phyloP scores from a whole-genome alignment of 1,140 invertebrate species.

The Ctenoplectra terminalis region DNA sequence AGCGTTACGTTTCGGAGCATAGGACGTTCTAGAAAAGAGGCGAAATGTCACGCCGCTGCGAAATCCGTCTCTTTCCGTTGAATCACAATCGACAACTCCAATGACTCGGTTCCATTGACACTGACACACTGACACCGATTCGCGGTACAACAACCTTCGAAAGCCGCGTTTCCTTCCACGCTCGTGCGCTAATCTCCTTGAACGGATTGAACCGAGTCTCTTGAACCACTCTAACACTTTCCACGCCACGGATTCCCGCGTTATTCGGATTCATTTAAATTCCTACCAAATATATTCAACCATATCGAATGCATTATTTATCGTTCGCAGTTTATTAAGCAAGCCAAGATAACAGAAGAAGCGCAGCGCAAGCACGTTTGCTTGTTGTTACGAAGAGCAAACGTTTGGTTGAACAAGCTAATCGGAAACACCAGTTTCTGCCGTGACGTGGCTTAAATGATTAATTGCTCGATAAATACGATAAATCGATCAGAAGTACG shows the following conservation, averaged over 20 bases:
- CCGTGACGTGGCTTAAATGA: neutral
- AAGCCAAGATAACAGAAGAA: no score
- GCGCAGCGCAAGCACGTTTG: no score
- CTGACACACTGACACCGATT: conserved; percentile 80
- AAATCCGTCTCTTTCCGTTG: conserved; percentile 70
- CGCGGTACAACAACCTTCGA: conserved; percentile 59
- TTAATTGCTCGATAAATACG: conserved; percentile 22
- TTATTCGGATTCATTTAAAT: neutral
- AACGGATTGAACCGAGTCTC: conserved; percentile 49
- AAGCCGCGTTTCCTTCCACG: conserved; percentile 53
- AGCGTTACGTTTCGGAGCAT: no score
- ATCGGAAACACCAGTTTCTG: neutral
- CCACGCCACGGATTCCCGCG: neutral
- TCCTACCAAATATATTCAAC: neutral
- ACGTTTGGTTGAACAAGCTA: neutral
- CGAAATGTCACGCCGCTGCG: neutral
- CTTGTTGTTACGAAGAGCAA: neutral
- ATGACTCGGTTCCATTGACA: conserved; percentile 76
- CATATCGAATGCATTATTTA: neutral
- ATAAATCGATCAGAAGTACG: conserved; percentile 7
- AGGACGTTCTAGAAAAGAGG: no score
- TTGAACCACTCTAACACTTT: neutral
- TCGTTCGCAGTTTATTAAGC: neutral
- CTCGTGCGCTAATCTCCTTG: conserved; percentile 61
- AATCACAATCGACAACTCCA: conserved; percentile 68